Evolutionary conservation across 2,113 vertebrate species (phyloP), one percentile per base, ranked within the genome.

Genomic region (Myotis yumanensis): DNA sequence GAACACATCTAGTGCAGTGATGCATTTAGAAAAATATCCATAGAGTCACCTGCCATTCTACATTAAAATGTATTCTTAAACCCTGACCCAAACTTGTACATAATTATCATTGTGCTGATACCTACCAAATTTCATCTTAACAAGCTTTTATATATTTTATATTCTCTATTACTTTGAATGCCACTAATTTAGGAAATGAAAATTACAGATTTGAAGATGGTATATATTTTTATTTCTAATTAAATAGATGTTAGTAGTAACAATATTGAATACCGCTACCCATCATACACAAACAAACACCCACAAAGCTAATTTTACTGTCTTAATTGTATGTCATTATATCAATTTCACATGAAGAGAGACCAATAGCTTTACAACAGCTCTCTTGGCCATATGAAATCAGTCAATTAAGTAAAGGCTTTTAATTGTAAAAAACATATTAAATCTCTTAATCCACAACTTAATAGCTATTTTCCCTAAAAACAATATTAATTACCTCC

Each of bases 401-500:
- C 37, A 57, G 35, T 25, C 88, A 96, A 97, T 94, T 83, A 96
- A 30, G 40, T n/a, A 90, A 97, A 97, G 0, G 8, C 73, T 94
- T 98, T 96, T 95, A 97, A 97, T 97, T 98, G 93, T 91, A 93
- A 94, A 98, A 97, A 97, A 96, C 15, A 46, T 6, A 98, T 97
- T 96, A 90, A 95, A 94, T 97, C 54, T 64, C 64, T 96, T 98
- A 83, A 75, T 97, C 96, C 95, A 97, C 68, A 98, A 95, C 96
- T 72, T 97, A 96, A 96, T 86, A 95, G 85, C 54, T 62, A 89
- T 97, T 98, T 98, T 96, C 79, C 57, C 91, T 96, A 97, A 95
- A 84, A 97, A 97, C 81, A 97, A 40, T 97, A 98, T 97, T 98
- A 98, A 97, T 98, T 97, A 96, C 98, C 97, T 98, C 95, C 95